Evolutionary conservation across 2,113 vertebrate species (phyloP).

Genomic region (Calypte anna): DNA sequence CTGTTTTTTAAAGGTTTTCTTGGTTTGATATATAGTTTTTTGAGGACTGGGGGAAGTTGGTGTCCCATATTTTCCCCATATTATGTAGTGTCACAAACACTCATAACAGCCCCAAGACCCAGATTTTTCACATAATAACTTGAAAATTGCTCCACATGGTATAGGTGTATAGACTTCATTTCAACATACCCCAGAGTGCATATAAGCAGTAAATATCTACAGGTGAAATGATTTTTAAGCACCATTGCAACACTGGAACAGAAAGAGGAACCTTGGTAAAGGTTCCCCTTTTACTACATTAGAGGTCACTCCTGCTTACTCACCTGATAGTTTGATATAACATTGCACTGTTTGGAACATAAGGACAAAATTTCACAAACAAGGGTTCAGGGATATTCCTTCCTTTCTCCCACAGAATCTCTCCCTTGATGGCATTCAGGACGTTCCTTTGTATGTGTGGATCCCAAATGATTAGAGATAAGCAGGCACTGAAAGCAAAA

Average conservation of each 20-base stretch:
- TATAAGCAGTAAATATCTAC: background rate
- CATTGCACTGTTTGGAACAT: background rate
- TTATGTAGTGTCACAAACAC: background rate
- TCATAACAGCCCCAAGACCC: background rate
- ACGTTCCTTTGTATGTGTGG: background rate
- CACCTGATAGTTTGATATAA: background rate
- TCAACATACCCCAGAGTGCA: background rate
- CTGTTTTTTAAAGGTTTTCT: background rate
- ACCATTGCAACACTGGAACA: background rate
- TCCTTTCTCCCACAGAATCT: background rate
- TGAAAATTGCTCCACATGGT: background rate
- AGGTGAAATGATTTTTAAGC: background rate
- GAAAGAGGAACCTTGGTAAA: background rate
- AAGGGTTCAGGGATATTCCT: background rate
- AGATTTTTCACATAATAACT: background rate
- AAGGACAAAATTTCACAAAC: background rate
- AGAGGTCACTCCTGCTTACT: background rate
- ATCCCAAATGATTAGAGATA: background rate
- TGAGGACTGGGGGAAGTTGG: accelerated
- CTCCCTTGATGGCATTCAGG: accelerated
- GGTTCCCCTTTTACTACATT: background rate
- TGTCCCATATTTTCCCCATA: background rate
- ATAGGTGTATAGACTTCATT: background rate
- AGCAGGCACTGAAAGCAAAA: background rate
- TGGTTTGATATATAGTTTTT: background rate